Conservation (phyloP, 2,888 invertebrate species). For the Nemoura dubitans region DNA sequence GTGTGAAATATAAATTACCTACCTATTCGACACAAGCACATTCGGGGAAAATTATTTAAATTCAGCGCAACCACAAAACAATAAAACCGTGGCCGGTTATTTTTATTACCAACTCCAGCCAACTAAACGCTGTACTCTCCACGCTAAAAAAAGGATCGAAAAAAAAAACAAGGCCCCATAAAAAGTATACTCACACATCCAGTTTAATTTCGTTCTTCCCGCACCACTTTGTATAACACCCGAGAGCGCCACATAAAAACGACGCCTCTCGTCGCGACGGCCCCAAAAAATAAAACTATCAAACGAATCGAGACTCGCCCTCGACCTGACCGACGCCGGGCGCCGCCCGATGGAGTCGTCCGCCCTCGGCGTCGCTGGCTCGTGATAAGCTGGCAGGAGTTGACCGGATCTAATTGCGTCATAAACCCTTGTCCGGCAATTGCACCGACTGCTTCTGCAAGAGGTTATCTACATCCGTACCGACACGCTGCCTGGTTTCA, state of each 20-base stretch:
- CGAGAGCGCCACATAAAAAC: constrained; percentile 7
- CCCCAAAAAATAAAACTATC: background rate
- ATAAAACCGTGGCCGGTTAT: background rate
- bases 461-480: background rate
- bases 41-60: background rate
- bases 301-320: background rate
- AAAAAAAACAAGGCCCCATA: background rate
- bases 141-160: background rate
- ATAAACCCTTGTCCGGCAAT: constrained; percentile 27
- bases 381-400: constrained; percentile 35
- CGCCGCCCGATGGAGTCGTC: background rate
- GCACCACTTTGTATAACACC: background rate
- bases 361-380: background rate
- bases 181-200: background rate
- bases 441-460: background rate
- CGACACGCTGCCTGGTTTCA: background rate
- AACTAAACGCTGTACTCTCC: background rate
- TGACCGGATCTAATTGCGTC: constrained; percentile 37
- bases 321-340: background rate
- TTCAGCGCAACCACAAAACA: background rate
- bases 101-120: background rate
- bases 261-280: background rate
- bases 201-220: background rate
- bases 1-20: background rate
- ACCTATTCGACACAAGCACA: background rate